Evolutionary conservation across 1,140 invertebrate genomes (phyloP).

Genomic region (Amyelois transitella): DNA sequence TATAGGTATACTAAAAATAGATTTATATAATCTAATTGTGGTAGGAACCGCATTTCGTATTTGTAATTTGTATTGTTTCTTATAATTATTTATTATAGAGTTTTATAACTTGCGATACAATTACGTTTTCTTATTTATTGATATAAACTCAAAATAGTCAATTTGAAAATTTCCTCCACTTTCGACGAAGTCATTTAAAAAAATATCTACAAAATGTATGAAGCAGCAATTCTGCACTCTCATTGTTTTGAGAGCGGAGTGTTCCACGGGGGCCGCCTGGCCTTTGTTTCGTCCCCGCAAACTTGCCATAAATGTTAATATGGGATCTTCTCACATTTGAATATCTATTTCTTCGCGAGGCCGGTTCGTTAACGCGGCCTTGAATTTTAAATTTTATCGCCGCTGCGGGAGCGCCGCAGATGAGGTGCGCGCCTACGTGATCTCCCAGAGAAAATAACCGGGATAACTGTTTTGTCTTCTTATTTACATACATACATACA

Average conservation of each 20-base stretch:
- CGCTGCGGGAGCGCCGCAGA: constrained; percentile 58
- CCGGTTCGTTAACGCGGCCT: constrained; percentile 73
- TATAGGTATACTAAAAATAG: too few relatives aligned
- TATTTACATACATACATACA: not conserved
- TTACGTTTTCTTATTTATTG: too few relatives aligned
- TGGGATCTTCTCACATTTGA: constrained; percentile 72
- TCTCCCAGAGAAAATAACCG: constrained; percentile 62
- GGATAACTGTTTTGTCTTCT: constrained; percentile 46
- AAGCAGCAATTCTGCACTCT: not conserved
- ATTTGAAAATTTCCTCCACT: too few relatives aligned
- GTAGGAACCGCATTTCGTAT: too few relatives aligned
- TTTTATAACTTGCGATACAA: too few relatives aligned
- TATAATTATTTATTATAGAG: too few relatives aligned
- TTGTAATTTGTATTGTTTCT: too few relatives aligned
- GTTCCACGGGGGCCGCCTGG: constrained; percentile 31
- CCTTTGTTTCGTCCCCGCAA: constrained; percentile 68
- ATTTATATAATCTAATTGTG: too few relatives aligned
- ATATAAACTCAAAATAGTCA: too few relatives aligned
- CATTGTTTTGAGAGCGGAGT: not conserved
- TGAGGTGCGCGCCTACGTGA: constrained; percentile 68
- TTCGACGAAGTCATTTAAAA: too few relatives aligned
- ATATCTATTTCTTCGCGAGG: constrained; percentile 74
- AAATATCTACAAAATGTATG: not conserved
- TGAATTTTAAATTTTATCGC: constrained; percentile 74
- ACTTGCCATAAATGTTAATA: constrained; percentile 75